Evolutionary conservation across 2,797 vertebrate species (phyloP).

Genomic region (Anniella stebbinsi): DNA sequence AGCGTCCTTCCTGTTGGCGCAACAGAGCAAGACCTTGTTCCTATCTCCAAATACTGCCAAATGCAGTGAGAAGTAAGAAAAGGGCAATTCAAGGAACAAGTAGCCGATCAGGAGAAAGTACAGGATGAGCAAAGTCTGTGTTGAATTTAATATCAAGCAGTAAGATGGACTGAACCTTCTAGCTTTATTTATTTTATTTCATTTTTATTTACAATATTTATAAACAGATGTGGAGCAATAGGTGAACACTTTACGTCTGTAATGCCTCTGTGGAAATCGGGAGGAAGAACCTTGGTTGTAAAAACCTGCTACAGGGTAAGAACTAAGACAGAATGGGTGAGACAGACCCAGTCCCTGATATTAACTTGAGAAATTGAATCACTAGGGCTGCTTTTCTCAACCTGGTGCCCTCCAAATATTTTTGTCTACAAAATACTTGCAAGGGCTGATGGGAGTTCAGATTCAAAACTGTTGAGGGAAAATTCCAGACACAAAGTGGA

Average conservation of each 20-base stretch:
- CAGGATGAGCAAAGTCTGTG: background rate
- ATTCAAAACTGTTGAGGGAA: no score
- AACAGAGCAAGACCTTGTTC: conserved; percentile 11
- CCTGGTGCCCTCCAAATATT: no score
- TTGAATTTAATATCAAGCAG: background rate
- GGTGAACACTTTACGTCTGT: background rate
- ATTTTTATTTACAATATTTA: no score
- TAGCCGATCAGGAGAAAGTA: background rate
- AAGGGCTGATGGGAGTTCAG: no score
- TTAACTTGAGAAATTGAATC: background rate
- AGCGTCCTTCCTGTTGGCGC: conserved; percentile 13
- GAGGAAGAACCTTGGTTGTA: background rate
- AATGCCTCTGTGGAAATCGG: background rate
- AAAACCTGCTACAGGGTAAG: background rate
- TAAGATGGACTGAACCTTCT: background rate
- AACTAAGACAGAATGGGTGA: background rate
- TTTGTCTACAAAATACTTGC: no score
- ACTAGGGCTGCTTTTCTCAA: no score
- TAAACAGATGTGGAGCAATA: no score
- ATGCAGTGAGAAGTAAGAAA: background rate
- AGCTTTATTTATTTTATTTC: no score
- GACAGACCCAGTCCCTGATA: background rate
- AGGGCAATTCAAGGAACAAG: conserved; percentile 2
- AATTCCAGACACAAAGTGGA: no score
- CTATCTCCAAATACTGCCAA: background rate